These are phyloP conservation scores for Callocephalon fimbriatum DNA, from an alignment of 2,113 vertebrate genomes.

Conservation along the genomic window DNA sequence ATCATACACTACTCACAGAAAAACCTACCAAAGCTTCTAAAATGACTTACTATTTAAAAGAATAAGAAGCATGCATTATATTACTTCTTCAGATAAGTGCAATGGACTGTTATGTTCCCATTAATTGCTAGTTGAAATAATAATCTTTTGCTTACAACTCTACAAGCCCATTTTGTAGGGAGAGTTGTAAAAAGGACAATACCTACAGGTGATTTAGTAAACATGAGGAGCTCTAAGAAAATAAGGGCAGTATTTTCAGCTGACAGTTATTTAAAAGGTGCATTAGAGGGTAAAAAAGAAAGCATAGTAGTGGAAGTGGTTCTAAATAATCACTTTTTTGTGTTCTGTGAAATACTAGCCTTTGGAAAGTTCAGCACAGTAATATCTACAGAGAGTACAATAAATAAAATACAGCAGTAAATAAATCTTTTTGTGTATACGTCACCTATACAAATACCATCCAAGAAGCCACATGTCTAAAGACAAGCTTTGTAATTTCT, in stretches of 20 bases:
- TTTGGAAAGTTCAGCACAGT: not conserved
- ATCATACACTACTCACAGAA: not conserved
- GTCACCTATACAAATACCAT: not conserved
- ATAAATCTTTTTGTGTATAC: not conserved
- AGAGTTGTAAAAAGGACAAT: not conserved
- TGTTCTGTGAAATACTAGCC: not conserved
- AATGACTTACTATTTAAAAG: not conserved
- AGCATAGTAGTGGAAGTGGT: not conserved
- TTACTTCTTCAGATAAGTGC: not conserved
- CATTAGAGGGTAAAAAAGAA: not conserved
- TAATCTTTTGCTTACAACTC: not conserved
- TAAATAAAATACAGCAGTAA: not conserved
- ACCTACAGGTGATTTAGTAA: not conserved
- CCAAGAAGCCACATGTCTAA: not conserved
- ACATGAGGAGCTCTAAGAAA: not conserved
- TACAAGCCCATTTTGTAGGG: not conserved
- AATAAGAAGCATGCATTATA: not conserved
- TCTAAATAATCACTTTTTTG: not conserved
- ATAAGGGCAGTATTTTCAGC: not conserved
- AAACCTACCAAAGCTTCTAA: not conserved
- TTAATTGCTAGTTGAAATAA: not conserved
- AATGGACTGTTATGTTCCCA: not conserved
- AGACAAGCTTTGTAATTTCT: not conserved
- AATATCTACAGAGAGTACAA: not conserved
- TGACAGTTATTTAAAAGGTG: slow-evolving; percentile 4